Conservation (phyloP, 1,140 invertebrate genomes). For the Telenomus remus region DNA sequence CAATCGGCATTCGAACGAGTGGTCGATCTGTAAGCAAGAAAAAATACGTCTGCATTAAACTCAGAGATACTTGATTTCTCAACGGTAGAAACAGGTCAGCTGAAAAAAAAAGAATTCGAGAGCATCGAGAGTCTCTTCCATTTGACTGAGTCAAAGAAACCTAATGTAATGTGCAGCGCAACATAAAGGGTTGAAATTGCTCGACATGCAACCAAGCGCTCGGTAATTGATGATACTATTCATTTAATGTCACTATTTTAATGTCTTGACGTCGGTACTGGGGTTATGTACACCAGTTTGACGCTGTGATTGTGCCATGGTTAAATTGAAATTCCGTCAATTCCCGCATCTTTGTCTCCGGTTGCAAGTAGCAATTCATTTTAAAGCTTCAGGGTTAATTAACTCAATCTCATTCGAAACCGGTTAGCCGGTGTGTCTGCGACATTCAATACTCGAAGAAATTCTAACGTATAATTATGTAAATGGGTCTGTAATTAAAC, state of each 20-base stretch:
- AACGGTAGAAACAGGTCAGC: slow-evolving; percentile 50
- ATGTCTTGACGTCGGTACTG: slow-evolving; percentile 25
- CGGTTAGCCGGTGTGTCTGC: slow-evolving; percentile 51
- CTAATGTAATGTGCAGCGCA: slow-evolving; percentile 42
- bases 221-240: slow-evolving; percentile 62
- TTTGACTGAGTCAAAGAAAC: slow-evolving; percentile 52
- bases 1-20: slow-evolving; percentile 35
- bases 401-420: slow-evolving; percentile 61
- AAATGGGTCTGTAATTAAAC: slow-evolving; percentile 57
- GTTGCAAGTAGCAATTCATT: slow-evolving; percentile 56
- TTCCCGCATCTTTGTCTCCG: slow-evolving; percentile 52
- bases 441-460: slow-evolving; percentile 18
- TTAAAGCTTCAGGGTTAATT: slow-evolving; percentile 61
- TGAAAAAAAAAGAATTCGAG: slow-evolving; percentile 28
- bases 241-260: slow-evolving; percentile 63
- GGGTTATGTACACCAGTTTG: not conserved
- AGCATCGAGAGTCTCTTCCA: slow-evolving; percentile 44
- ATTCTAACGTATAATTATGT: slow-evolving; percentile 54
- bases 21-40: slow-evolving; percentile 28
- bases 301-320: slow-evolving; percentile 46
- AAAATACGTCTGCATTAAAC: slow-evolving; percentile 8
- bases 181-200: slow-evolving; percentile 41
- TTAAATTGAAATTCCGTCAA: slow-evolving; percentile 63
- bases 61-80: slow-evolving; percentile 44
- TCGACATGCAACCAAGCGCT: slow-evolving; percentile 36